Conservation (phyloP, 1,140 invertebrate species). For the Drosophila pseudoananassae region DNA sequence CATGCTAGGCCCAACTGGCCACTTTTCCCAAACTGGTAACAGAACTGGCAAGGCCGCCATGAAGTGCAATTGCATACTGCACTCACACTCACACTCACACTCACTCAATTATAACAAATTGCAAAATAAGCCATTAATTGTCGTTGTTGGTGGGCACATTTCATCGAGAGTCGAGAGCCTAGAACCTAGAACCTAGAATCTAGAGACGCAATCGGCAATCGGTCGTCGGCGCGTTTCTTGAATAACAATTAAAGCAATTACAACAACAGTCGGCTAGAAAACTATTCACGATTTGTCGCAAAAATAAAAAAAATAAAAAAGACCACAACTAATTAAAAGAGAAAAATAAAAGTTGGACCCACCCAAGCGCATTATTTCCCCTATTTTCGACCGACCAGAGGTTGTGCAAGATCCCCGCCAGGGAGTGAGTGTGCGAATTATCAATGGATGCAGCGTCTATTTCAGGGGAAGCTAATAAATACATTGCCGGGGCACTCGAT, state of each 20-base stretch:
- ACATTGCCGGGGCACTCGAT: not conserved
- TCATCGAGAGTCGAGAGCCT: constrained; percentile 41
- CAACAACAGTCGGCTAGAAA: constrained; percentile 24
- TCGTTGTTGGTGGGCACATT: constrained; percentile 58
- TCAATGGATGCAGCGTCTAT: constrained; percentile 30
- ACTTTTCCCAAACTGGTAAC: no score
- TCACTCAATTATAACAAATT: constrained; percentile 68
- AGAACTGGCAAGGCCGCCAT: constrained; percentile 3
- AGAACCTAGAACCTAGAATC: constrained; percentile 4
- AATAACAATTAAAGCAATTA: constrained; percentile 69
- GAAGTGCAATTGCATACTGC: constrained; percentile 46
- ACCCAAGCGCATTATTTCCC: constrained; percentile 17
- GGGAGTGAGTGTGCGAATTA: constrained; percentile 22
- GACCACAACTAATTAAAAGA: constrained; percentile 18
- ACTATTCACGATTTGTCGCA: constrained; percentile 32
- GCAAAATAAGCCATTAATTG: constrained; percentile 66
- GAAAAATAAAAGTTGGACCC: constrained; percentile 27
- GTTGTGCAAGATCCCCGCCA: constrained; percentile 14
- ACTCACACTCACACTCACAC: constrained; percentile 14
- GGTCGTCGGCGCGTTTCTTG: constrained; percentile 58
- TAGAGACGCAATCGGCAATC: not conserved
- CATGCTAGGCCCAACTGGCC: no score
- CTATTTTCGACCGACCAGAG: not conserved
- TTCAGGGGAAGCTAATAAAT: constrained; percentile 18
- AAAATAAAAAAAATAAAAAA: not conserved